Conservation (phyloP, 2,797 vertebrate genomes). For the Masticophis lateralis region DNA sequence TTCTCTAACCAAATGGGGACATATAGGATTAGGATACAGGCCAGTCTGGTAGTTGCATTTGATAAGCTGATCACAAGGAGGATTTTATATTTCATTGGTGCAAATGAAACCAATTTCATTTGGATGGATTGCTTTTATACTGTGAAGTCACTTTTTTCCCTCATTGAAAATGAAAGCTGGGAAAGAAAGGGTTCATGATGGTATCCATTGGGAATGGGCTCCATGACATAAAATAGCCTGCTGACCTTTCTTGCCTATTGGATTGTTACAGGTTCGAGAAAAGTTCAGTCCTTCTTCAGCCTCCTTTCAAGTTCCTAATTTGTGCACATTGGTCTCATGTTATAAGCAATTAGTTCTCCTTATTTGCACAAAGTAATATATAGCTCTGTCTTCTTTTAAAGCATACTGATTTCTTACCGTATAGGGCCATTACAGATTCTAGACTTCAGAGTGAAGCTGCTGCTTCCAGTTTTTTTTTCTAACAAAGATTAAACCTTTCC, state of each 20-base stretch:
- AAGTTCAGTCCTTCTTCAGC: background rate
- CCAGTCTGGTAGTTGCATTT: background rate
- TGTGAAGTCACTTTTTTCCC: background rate
- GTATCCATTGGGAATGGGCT: background rate
- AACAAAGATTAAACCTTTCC: constrained; percentile 9
- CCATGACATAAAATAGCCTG: background rate
- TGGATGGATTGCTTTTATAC: background rate
- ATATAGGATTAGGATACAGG: background rate
- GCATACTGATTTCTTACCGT: background rate
- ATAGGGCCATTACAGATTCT: background rate
- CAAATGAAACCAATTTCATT: too few species aligned
- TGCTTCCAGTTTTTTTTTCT: background rate
- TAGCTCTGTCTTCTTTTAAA: background rate
- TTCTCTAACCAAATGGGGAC: background rate
- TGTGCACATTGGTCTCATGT: background rate
- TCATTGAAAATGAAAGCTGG: background rate
- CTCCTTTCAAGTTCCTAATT: background rate
- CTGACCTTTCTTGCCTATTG: background rate
- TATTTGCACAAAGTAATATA: background rate
- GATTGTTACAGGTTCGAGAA: background rate
- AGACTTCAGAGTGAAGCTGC: background rate
- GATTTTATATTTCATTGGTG: background rate
- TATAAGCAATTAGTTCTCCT: background rate
- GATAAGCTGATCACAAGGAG: background rate
- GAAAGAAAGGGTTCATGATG: background rate